Evolutionary conservation across 1,140 invertebrate species (phyloP).

Genomic region (Adelges cooleyi): DNA sequence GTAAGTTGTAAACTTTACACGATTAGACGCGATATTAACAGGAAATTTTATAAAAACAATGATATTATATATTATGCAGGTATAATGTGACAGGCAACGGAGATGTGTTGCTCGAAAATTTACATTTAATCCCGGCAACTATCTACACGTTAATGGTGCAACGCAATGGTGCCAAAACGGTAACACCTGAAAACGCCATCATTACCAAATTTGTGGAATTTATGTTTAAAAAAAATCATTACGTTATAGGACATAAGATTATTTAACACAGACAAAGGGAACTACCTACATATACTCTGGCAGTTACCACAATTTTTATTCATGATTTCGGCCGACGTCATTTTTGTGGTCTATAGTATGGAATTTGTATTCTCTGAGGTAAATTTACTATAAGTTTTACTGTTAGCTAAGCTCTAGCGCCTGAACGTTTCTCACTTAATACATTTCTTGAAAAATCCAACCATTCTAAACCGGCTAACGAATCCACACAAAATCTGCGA

Average conservation of each 20-base stretch:
- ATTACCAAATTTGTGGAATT: too few species aligned
- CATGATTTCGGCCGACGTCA: slow-evolving; percentile 50
- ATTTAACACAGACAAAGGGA: slow-evolving; percentile 31
- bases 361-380: slow-evolving; percentile 58
- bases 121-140: background rate
- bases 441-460: too few species aligned
- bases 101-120: background rate
- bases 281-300: slow-evolving; percentile 45
- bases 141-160: background rate
- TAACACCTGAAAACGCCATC: too few species aligned
- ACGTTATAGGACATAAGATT: background rate
- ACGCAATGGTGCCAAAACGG: background rate
- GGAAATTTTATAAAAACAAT: too few species aligned
- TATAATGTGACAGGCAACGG: background rate
- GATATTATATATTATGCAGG: too few species aligned
- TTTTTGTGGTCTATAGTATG: slow-evolving; percentile 53
- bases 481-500: too few species aligned
- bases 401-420: background rate
- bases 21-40: too few species aligned
- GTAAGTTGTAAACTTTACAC: too few species aligned
- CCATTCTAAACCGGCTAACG: too few species aligned
- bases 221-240: background rate
- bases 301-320: slow-evolving; percentile 53
- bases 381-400: too few species aligned
- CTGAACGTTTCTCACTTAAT: too few species aligned